Percentiles rank a stretch among this genome's conserved stretches.
These are phyloP conservation scores for Dendroctonus valens DNA, from an alignment of 1,140 invertebrate genomes.

Conservation along the genomic window DNA sequence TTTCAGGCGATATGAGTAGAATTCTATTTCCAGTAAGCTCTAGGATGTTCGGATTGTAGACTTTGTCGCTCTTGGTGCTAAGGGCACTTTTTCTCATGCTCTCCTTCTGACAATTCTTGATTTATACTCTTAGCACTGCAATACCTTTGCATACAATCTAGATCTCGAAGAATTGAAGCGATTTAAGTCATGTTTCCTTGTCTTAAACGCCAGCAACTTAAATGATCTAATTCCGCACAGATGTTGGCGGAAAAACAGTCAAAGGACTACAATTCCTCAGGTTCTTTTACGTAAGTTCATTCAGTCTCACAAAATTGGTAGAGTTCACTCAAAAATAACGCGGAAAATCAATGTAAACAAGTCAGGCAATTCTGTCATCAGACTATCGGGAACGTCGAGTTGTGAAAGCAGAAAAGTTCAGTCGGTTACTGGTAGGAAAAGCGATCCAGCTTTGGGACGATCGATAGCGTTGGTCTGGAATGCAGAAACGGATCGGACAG, in stretches of 20 bases:
- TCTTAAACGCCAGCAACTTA: neutral
- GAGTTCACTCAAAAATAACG: conserved; percentile 9
- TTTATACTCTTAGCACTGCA: no score
- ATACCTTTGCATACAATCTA: no score
- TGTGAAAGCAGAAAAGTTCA: conserved; percentile 22
- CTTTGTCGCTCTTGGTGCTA: conserved; percentile 17
- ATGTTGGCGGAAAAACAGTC: neutral
- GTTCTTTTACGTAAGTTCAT: neutral
- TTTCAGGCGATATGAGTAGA: neutral
- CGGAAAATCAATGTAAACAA: conserved; percentile 27
- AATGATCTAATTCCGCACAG: neutral
- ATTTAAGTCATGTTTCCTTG: no score
- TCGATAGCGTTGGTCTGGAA: conserved; percentile 14
- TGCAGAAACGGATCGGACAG: conserved; percentile 18
- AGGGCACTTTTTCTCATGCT: conserved; percentile 28
- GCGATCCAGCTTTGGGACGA: conserved; percentile 6
- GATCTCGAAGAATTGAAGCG: no score
- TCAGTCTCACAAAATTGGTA: neutral
- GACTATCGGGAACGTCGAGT: conserved; percentile 6
- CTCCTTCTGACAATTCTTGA: neutral
- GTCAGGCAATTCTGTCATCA: neutral
- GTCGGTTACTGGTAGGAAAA: conserved; percentile 30
- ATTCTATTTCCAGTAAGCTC: conserved; percentile 22
- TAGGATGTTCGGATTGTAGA: conserved; percentile 17
- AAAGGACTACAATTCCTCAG: neutral